These are phyloP conservation scores for Chrysolina haemoptera DNA, from an alignment of 2,888 invertebrate species.

Conservation along the genomic window DNA sequence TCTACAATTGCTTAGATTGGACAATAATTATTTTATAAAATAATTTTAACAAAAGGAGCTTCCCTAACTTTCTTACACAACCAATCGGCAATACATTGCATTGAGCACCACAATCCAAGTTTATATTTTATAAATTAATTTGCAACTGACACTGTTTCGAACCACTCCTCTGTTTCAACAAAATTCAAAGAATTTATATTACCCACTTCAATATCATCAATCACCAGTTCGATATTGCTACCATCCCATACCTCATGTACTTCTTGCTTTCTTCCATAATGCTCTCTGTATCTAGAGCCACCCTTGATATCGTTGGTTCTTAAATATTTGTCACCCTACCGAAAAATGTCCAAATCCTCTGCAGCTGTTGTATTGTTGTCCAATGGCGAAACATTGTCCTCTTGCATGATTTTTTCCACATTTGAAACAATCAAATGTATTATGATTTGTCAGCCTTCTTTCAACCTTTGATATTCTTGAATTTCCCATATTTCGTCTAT, in stretches of 20 bases:
- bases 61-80: conserved; percentile 26
- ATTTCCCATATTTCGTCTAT: too few species aligned
- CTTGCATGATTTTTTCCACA: not conserved
- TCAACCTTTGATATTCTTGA: not conserved
- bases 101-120: not conserved
- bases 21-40: conserved; percentile 31
- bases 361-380: not conserved
- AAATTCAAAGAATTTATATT: not conserved
- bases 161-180: not conserved
- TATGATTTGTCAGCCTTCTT: not conserved
- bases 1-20: conserved; percentile 37
- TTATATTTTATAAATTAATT: not conserved
- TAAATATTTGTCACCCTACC: not conserved
- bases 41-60: conserved; percentile 38
- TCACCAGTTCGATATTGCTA: not conserved
- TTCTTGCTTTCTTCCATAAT: not conserved
- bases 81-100: not conserved
- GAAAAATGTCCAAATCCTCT: not conserved
- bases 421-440: not conserved
- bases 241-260: not conserved
- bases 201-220: not conserved
- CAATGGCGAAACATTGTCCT: not conserved
- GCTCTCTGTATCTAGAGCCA: not conserved
- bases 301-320: not conserved
- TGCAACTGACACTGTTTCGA: not conserved